A percentile compares a stretch with the other conserved stretches of the same genome.
These are phyloP conservation scores for Actenoides lindsayi DNA, from an alignment of 2,113 vertebrate species.

Conservation along the genomic window DNA sequence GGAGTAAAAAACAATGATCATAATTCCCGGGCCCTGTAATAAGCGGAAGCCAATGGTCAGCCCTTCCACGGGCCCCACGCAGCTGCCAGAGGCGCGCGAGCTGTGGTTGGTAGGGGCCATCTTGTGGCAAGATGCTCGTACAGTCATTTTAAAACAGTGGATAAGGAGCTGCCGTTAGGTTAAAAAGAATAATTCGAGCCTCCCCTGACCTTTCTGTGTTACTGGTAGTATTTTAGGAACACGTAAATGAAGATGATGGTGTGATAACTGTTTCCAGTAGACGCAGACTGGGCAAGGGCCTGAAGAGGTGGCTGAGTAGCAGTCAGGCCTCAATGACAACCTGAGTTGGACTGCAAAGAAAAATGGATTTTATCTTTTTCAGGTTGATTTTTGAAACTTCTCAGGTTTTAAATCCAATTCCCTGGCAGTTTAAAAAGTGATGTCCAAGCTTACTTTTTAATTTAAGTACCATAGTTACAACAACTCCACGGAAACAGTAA, in stretches of 20 bases:
- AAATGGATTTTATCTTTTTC: neutral
- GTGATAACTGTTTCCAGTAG: neutral
- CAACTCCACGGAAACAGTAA: neutral
- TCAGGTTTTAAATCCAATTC: neutral
- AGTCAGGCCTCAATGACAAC: neutral
- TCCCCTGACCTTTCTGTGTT: neutral
- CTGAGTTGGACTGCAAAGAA: neutral
- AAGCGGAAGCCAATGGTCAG: neutral
- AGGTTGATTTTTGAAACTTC: neutral
- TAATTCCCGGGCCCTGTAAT: neutral
- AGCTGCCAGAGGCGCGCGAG: accelerated
- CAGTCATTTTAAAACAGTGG: neutral
- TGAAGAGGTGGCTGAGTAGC: accelerated
- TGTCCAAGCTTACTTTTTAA: neutral
- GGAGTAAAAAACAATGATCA: neutral
- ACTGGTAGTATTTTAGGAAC: neutral
- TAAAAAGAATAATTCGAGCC: neutral
- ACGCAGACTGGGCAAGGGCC: neutral
- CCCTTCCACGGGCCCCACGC: accelerated
- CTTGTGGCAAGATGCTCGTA: neutral
- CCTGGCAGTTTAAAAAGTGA: neutral
- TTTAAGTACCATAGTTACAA: neutral
- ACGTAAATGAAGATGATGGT: neutral
- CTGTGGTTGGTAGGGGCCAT: slow-evolving; percentile 21
- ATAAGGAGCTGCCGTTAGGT: neutral